Percentiles rank a stretch among this genome's conserved stretches.
Conservation (phyloP, 53 echinoderm and acorn worm genomes). For the Echinometra lucunter region DNA sequence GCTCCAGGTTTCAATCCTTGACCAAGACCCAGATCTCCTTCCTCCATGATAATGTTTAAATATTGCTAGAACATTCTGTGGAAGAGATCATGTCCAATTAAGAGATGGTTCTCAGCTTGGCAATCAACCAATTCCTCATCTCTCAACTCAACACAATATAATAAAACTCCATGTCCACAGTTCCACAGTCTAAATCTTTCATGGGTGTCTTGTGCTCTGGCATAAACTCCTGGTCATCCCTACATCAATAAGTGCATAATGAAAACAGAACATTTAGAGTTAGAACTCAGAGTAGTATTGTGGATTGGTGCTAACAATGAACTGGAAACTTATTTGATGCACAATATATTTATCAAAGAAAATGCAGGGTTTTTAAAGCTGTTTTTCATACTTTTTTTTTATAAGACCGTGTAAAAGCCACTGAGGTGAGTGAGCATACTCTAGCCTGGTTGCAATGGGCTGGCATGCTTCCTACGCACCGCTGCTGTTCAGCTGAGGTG, state of each 20-base stretch:
- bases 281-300: too few species aligned
- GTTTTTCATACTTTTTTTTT: too few species aligned
- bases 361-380: too few species aligned
- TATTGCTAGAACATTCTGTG: neutral
- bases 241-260: neutral
- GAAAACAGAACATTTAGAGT: neutral
- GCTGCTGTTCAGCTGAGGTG: too few species aligned
- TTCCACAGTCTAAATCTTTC: neutral
- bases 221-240: neutral
- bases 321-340: too few species aligned
- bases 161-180: neutral
- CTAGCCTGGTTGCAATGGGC: too few species aligned
- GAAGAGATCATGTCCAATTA: neutral
- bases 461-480: too few species aligned
- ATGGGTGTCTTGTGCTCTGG: neutral
- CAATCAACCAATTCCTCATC: neutral
- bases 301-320: too few species aligned
- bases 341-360: too few species aligned
- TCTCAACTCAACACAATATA: neutral
- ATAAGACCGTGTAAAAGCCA: too few species aligned
- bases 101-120: neutral
- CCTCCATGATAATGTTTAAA: neutral
- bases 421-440: too few species aligned
- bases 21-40: conserved; percentile 83
- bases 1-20: conserved; percentile 86